phyloP scores from a whole-genome alignment of 1,140 invertebrate genomes.

The Saccostrea echinata region DNA sequence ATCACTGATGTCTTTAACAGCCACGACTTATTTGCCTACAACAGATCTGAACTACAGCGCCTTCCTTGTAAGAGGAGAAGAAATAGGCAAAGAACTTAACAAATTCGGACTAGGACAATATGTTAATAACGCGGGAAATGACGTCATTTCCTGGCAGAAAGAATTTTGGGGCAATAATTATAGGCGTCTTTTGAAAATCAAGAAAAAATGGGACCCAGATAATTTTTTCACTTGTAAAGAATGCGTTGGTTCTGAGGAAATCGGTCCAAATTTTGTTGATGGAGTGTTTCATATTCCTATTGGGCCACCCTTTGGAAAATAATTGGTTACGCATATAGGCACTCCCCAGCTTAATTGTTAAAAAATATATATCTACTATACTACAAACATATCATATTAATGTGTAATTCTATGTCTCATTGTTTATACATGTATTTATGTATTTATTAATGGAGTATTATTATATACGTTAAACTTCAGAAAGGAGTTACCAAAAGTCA shows the following conservation, averaged over 20 bases:
- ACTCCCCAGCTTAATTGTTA: too few relatives aligned
- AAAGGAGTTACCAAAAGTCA: too few relatives aligned
- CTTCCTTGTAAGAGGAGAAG: neutral
- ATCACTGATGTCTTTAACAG: conserved; percentile 28
- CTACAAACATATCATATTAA: too few relatives aligned
- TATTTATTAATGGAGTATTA: too few relatives aligned
- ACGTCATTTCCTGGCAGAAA: conserved; percentile 55
- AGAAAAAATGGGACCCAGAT: conserved; percentile 56
- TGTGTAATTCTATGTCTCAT: too few relatives aligned
- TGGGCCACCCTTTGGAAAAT: neutral
- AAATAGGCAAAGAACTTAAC: conserved; percentile 39
- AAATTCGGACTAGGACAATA: conserved; percentile 56
- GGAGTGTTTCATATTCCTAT: neutral
- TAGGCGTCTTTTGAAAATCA: conserved; percentile 52
- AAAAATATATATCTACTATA: too few relatives aligned
- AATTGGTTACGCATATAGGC: neutral
- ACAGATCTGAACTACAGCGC: neutral
- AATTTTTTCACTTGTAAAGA: conserved; percentile 58
- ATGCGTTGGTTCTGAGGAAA: conserved; percentile 58
- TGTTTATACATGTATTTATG: too few relatives aligned
- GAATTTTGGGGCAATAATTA: conserved; percentile 65
- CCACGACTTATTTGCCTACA: neutral
- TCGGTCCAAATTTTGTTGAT: neutral
- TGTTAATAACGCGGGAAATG: conserved; percentile 43
- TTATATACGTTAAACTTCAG: too few relatives aligned